Evolutionary conservation across 2,113 vertebrate genomes (phyloP), one percentile per base, ranked within the genome.

Genomic region (Heterochromis multidens): DNA sequence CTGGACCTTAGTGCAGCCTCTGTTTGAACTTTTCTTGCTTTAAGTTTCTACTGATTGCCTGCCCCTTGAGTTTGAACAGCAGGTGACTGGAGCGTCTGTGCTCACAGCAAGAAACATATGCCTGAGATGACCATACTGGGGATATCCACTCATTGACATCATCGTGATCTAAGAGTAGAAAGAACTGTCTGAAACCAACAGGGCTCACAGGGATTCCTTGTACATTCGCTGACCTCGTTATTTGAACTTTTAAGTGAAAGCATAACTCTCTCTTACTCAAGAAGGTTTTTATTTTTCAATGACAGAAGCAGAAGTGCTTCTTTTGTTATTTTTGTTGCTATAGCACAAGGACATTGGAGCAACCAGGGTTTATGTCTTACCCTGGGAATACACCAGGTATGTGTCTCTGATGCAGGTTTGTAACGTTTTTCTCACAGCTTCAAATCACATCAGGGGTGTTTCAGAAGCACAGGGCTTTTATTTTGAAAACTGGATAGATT

Each of bases 191-290:
- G 13, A 37, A 63, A 63, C 37, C 61, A 37, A 63, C 13, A 37
- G 21, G 21, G 61, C 3, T 63, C 19, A 37, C 21, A n/a, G 61
- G 1, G 61, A 7, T 63, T 63, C 0, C 31, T 63, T 63, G 11
- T 63, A 63, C 11, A 63, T 63, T 63, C 37, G 19, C 61, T n/a
- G 33, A 0, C 61, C 2, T 37, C 33, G 31, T 63, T 13, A 37
- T 63, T 63, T 63, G 61, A 63, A 35, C 35, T 63, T 62, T 35
- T 63, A 37, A 63, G 61, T n/a, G 33, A 63, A 63, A 37, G 61
- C 11, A 21, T 37, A 35, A 7, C 5, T 58, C 57, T 58, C 27
- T 58, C 23, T 23, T 25, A 14, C 12, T 58, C 23, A 58, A 58
- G 57, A 27, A 58, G 3, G 14, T 58, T 27, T 62, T 63, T n/a